Base-by-base conservation (phyloP, 2,888 invertebrate species). In the Macaria notata region DNA sequence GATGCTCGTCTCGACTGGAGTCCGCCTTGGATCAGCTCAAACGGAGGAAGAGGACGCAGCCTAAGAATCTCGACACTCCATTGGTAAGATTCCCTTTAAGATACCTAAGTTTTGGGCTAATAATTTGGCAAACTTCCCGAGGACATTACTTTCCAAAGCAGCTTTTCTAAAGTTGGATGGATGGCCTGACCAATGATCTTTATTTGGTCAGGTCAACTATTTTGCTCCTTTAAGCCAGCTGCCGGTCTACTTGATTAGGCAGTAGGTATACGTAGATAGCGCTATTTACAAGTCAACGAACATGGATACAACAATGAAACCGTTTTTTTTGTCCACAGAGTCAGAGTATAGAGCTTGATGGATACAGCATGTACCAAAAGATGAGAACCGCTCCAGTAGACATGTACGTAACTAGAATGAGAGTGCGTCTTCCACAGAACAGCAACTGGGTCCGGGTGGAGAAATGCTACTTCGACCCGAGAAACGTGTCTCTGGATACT, bases 391-490 rank as follows among this genome's bases (percentile, higher is more conserved):
- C 93, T 5, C 94, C 94, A 0, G 92, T 93, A 49, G 94, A 94
- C 69, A 94, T 95, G 94, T 94, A 94, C 73, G 94, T 95, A 46
- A 94, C 94, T 0, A 92, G 94, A 64, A 94, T 95, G 94, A 83
- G 93, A 43, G 95, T 95, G 1, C 92, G 94, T 4, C 86, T 95
- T 19, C 95, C 95, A 1, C 92, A 94, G 52, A 93, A 94, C 61
- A 88, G 90, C 73, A 88, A 92, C 75, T 95, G 95, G 95, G 95
- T 95, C 9, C 92, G 94, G 63, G 94, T 96, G 0, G 96, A 96
- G 65, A 94, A 93, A 75, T 96, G 96, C 76, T 92, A 94, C 66
- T 97, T 94, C 79, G 95, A 95, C 72, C 95, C 95, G 0, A 88
- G 92, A 63, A 96, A 95, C 75, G 93, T 94, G 4, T 95, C 95